Evolutionary conservation across 2,797 vertebrate species (phyloP), one percentile per base, ranked within the genome.

Genomic region (Tenualosa ilisha): DNA sequence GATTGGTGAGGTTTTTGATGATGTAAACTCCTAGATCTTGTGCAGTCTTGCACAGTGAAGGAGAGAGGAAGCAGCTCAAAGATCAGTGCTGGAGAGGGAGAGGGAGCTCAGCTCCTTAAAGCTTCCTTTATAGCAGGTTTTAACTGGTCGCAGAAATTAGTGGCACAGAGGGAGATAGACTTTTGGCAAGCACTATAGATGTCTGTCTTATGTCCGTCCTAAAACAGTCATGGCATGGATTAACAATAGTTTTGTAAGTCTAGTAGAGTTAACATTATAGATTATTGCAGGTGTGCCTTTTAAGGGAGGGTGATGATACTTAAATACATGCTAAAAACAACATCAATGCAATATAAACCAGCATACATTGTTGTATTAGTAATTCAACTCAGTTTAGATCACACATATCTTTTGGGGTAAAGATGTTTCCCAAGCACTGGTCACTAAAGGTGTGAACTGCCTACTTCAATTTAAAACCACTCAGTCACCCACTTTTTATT

Each of bases 91-190:
- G 7, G 20, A 84, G 82, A 81, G 85, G 85, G 46, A 88, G 88
- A 83, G 84, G 90, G 89, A 91, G 91, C 86, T 90, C 83, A 85
- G 89, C 89, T 90, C 68, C 89, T 84, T 91, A 89, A 90, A 83
- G 93, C 93, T 93, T 94, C 93, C 93, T 92, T 92, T 90, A 86
- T 89, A 91, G 93, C 96, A 96, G 93, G 96, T 96, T 94, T 87
- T 88, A 94, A 96, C 96, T 93, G 93, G 95, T 95, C 91, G 84
- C 85, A 93, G 90, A 95, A 95, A 94, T 94, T 94, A 94, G 94
- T 91, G 91, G 93, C 91, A 93, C 93, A 93, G 91, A 90, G 91
- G 91, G 93, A 93, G 94, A 92, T 92, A 90, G 90, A 89, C 91
- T 91, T 88, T 89, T 92, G 91, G 91, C 91, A 79, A 79, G 37